Base-by-base conservation (phyloP, 2,888 invertebrate genomes). In the Limenitis camilla region DNA sequence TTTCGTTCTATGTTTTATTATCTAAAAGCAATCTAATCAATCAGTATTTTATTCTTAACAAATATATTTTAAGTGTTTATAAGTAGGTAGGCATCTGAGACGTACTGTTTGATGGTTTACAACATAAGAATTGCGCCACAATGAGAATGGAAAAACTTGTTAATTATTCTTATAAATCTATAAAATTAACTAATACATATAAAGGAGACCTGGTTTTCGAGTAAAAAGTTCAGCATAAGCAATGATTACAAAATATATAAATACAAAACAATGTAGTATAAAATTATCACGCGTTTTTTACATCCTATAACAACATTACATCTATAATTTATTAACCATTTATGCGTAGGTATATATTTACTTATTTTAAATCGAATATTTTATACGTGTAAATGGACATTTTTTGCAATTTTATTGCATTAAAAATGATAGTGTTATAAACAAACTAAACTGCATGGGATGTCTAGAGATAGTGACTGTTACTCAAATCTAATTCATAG, bases 171-270 rank as follows among this genome's bases (percentile, higher is more conserved):
- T 72, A 74, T 60, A 69, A 69, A 71, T 69, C 69, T 72, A 72
- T 66, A 68, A 71, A 72, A 72, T 68, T 72, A 76, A 68, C 62
- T 66, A 65, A 64, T 57, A 63, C 54, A 62, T 65, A 64, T 67
- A 74, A 74, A 70, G 72, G 67, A 74, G 69, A 67, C 68, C 61
- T 66, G 75, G 76, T 74, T 53, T 60, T 63, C 52, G 78, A 81
- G 79, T 62, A 79, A 81, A 82, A 83, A 82, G 83, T 80, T 75
- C 83, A 83, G 83, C 83, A 82, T 68, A 66, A 48, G 53, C 42
- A 49, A 38, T 45, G 47, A 48, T 33, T 45, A 33, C 61, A 72
- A 71, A 70, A 66, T 71, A 66, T 64, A 66, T 64, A 68, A 45
- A 41, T 68, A 61, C 68, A 74, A 56, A 54, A 44, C 49, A 74